A percentile compares a stretch with the other conserved stretches of the same genome.
Evolutionary conservation across 2,797 vertebrate genomes (phyloP).

Genomic region (Pteropus rufus): DNA sequence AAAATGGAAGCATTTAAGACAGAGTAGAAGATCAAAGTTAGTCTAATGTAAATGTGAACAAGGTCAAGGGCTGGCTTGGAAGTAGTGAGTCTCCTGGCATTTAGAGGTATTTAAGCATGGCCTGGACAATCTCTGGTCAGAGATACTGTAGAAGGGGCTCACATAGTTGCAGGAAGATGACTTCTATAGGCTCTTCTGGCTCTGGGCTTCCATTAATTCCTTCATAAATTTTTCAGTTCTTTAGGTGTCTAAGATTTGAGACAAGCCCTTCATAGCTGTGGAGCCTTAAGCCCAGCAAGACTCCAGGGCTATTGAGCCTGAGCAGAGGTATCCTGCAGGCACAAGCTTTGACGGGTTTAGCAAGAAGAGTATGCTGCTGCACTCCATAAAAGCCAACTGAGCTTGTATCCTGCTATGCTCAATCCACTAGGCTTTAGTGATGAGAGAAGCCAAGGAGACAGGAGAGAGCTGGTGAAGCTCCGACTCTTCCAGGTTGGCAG

Average conservation of each 20-base stretch:
- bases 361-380: background rate
- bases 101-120: background rate
- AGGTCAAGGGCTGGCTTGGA: background rate
- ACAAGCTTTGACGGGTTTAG: background rate
- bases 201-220: conserved; percentile 11
- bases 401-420: background rate
- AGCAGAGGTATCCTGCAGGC: background rate
- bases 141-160: background rate
- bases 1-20: background rate
- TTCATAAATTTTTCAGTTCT: background rate
- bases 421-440: background rate
- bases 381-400: background rate
- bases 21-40: background rate
- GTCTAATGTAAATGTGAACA: background rate
- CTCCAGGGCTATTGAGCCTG: background rate
- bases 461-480: background rate
- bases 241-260: background rate
- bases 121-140: background rate
- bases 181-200: background rate
- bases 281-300: conserved; percentile 14
- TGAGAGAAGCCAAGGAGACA: background rate
- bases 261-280: background rate
- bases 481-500: background rate
- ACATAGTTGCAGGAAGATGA: background rate
- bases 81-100: background rate